Percentiles rank a stretch among this genome's conserved stretches.
phyloP scores from a whole-genome alignment of 2,113 vertebrate species.

The Lagenorhynchus albirostris region DNA sequence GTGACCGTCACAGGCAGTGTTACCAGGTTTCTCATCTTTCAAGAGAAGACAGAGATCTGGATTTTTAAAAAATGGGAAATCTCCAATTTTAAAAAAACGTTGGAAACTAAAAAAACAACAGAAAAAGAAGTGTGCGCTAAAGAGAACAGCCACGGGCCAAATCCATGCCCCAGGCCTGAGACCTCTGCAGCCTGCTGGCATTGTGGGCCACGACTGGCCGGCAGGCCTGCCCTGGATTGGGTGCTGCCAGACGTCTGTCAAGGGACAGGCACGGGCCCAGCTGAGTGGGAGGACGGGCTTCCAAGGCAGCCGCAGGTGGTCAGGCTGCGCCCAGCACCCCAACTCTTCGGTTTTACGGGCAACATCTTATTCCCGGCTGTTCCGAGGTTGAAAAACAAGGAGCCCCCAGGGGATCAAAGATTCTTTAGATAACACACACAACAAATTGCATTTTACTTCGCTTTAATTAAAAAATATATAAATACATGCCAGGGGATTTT shows the following conservation, averaged over 20 bases:
- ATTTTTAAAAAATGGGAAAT: background rate
- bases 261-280: rapidly evolving
- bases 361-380: rapidly evolving
- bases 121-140: background rate
- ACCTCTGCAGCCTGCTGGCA: background rate
- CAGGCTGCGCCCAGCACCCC: rapidly evolving
- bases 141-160: background rate
- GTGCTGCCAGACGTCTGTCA: rapidly evolving
- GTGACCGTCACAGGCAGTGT: no score
- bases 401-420: no score
- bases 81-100: background rate
- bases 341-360: background rate
- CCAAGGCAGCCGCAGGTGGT: rapidly evolving
- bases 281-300: background rate
- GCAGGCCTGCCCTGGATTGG: background rate
- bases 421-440: background rate
- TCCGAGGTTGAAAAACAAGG: background rate
- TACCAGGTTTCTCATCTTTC: background rate
- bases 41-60: background rate
- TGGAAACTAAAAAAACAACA: background rate
- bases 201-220: rapidly evolving
- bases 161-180: background rate
- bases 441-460: background rate
- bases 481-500: conserved; percentile 44
- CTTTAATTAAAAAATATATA: conserved; percentile 72